These are phyloP conservation scores for Archivesica marissinica DNA, from an alignment of 1,140 invertebrate species.

Conservation along the genomic window DNA sequence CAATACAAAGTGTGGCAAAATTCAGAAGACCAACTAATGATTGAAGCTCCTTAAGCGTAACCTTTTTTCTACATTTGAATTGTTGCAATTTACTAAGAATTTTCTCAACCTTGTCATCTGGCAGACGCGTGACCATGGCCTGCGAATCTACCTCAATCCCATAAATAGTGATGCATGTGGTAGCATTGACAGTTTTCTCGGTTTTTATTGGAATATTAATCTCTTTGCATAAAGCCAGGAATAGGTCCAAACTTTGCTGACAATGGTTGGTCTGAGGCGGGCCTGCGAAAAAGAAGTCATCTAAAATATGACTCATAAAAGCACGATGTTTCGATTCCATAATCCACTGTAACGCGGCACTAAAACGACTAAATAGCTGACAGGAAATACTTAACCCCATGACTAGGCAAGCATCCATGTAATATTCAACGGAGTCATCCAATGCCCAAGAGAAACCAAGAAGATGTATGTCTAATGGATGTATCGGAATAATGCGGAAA, in stretches of 20 bases:
- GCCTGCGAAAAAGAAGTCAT: too few relatives aligned
- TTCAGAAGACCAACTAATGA: constrained; percentile 39
- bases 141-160: neutral
- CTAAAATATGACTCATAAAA: constrained; percentile 22
- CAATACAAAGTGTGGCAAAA: constrained; percentile 31
- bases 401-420: constrained; percentile 30
- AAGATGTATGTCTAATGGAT: constrained; percentile 11
- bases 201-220: constrained; percentile 20
- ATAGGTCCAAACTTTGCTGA: too few relatives aligned
- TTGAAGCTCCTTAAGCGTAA: constrained; percentile 17
- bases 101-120: neutral
- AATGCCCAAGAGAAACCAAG: constrained; percentile 24
- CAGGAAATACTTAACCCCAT: constrained; percentile 31
- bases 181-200: neutral
- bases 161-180: neutral
- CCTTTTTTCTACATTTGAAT: neutral
- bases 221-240: neutral
- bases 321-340: constrained; percentile 28
- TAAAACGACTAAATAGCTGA: constrained; percentile 14
- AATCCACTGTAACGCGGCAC: constrained; percentile 22
- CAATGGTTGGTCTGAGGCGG: too few relatives aligned
- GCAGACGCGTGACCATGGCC: neutral
- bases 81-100: neutral
- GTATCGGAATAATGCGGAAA: constrained; percentile 44
- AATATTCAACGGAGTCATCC: neutral